phyloP scores from a whole-genome alignment of 2,113 vertebrate species.

The Amazona guildingii region DNA sequence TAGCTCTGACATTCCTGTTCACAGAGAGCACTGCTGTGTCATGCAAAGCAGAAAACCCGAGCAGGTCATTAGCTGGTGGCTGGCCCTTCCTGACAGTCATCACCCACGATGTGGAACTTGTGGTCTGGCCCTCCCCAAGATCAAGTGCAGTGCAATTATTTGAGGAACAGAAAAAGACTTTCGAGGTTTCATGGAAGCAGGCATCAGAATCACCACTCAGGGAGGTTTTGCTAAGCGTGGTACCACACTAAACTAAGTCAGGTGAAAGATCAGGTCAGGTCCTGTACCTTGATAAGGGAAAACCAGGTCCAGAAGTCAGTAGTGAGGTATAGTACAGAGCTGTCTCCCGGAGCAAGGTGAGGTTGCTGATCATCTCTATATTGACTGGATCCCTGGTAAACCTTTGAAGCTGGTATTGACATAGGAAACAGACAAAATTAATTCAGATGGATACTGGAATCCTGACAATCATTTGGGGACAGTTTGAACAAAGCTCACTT shows the following conservation, averaged over 20 bases:
- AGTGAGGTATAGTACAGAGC: constrained; percentile 35
- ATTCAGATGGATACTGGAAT: not conserved
- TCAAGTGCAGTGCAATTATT: fast-evolving
- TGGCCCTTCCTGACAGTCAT: not conserved
- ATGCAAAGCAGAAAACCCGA: not conserved
- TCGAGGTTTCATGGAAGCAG: not conserved
- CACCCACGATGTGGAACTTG: not conserved
- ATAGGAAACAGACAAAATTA: not conserved
- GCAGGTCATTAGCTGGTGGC: not conserved
- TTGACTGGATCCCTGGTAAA: constrained; percentile 30
- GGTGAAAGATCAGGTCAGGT: not conserved
- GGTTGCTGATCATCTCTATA: not conserved
- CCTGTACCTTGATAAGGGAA: not conserved
- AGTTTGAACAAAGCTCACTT: not conserved
- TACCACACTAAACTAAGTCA: not conserved
- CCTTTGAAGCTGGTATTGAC: constrained; percentile 34
- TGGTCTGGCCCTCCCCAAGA: too few relatives aligned
- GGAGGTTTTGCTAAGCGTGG: not conserved
- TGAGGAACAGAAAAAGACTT: not conserved
- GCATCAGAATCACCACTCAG: not conserved
- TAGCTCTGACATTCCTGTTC: not conserved
- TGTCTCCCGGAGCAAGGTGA: constrained; percentile 19
- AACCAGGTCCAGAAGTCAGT: constrained; percentile 4
- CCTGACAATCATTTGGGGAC: not conserved
- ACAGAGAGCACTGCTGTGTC: not conserved